Evolutionary conservation across 2,113 vertebrate genomes (phyloP), one percentile per base, ranked within the genome.

Genomic region (Saimiri boliviensis): DNA sequence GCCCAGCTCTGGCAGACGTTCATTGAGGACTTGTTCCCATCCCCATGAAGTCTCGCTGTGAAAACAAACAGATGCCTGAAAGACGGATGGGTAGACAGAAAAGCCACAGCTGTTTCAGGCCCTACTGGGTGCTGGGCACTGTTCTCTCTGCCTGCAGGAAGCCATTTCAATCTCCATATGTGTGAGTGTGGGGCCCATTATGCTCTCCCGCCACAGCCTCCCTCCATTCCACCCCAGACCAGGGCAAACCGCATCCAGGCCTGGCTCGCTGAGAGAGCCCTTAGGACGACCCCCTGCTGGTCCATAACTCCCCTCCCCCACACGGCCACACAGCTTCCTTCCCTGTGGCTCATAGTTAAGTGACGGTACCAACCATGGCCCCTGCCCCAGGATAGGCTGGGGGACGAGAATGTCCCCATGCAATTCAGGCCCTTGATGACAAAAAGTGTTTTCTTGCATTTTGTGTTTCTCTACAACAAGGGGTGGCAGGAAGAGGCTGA

Each of bases 251-350:
- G 8, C 42, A 30, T 10, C 14, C 60, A 4, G 17, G 37, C 30
- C 56, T 3, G 2, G 1, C 4, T 32, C 6, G 11, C 17, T 1
- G 3, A 9, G 35, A 8, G 21, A 32, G n/a, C 68, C 42, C 52
- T 81, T 49, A 11, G 56, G 27, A 56, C 12, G 1, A 30, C 8
- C n/a, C 30, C 30, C 30, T 10, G n/a, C 73, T 17, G 49, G 20
- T 40, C 79, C 63, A 35, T 13, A 9, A 25, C n/a, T 14, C 77
- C 40, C 35, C 0, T 1, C 0, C 27, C 60, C 58, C 3, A 20
- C 60, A 7, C 8, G 1, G 71, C 56, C 47, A 13, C 13, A 0
- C 0, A 0, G 25, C 10, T 40, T 37, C 8, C 4, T 4, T 42
- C 47, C 80, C 68, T 0, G 0, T 2, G 49, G 35, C 40, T 27